Conservation (phyloP, 2,888 invertebrate species). For the Troides oblongomaculatus region DNA sequence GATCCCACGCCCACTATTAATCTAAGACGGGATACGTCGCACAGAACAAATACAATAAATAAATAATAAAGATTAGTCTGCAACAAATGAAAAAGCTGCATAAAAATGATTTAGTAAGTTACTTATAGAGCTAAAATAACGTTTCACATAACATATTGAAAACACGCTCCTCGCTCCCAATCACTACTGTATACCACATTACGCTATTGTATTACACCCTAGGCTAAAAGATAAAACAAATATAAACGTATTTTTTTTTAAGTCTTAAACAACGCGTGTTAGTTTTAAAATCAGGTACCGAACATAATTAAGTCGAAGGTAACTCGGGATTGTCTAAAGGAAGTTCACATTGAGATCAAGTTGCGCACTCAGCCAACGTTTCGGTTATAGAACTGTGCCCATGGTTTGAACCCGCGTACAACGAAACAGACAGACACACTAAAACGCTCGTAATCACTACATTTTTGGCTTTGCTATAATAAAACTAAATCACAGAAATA, state of each 20-base stretch:
- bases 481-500: conserved; percentile 73
- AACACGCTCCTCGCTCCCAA: conserved; percentile 64
- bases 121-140: conserved; percentile 46
- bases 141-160: conserved; percentile 55
- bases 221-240: conserved; percentile 65
- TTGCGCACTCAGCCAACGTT: conserved; percentile 44
- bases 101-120: conserved; percentile 68
- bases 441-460: conserved; percentile 46
- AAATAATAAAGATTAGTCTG: conserved; percentile 52
- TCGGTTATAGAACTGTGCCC: conserved; percentile 19
- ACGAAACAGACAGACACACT: conserved; percentile 13
- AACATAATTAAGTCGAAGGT: conserved; percentile 74
- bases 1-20: conserved; percentile 2
- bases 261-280: conserved; percentile 65
- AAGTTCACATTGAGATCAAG: conserved; percentile 72
- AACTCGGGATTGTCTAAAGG: conserved; percentile 68
- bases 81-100: conserved; percentile 73
- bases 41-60: conserved; percentile 57
- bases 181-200: conserved; percentile 50
- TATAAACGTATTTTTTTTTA: conserved; percentile 55
- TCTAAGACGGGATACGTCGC: conserved; percentile 23
- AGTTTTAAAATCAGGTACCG: conserved; percentile 76
- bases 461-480: conserved; percentile 69
- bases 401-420: conserved; percentile 2
- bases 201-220: conserved; percentile 45